These are phyloP conservation scores for Pomatostomus ruficeps DNA, from an alignment of 2,113 vertebrate species.

Conservation along the genomic window DNA sequence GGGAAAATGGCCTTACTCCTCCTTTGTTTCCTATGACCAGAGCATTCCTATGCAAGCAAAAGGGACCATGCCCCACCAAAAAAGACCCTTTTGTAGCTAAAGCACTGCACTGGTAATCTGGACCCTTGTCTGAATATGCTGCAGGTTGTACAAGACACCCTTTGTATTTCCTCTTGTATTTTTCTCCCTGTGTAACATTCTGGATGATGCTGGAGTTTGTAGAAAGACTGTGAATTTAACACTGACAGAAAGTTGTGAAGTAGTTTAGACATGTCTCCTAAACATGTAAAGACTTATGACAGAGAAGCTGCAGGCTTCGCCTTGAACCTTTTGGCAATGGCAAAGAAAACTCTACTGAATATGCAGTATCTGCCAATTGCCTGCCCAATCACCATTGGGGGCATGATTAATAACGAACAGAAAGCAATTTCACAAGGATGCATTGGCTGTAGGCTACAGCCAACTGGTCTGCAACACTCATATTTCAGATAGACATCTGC, in stretches of 20 bases:
- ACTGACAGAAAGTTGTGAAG: background rate
- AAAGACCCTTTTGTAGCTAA: background rate
- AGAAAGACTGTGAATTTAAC: background rate
- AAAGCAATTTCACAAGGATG: background rate
- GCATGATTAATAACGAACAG: background rate
- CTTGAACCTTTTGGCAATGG: background rate
- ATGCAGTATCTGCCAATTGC: background rate
- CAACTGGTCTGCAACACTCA: background rate
- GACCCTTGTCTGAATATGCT: background rate
- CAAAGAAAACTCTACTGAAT: background rate
- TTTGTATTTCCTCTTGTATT: background rate
- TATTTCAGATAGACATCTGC: background rate
- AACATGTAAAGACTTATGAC: background rate
- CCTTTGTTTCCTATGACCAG: background rate
- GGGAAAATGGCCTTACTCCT: background rate
- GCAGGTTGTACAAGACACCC: background rate
- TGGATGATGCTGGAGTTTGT: background rate
- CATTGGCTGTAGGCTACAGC: background rate
- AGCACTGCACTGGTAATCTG: background rate
- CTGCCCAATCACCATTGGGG: background rate
- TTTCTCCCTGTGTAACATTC: background rate
- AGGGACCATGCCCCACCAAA: background rate
- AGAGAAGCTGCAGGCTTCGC: background rate
- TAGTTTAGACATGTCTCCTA: background rate
- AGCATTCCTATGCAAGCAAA: background rate